Conservation (phyloP, 2,797 vertebrate genomes). For the Chelon auratus region DNA sequence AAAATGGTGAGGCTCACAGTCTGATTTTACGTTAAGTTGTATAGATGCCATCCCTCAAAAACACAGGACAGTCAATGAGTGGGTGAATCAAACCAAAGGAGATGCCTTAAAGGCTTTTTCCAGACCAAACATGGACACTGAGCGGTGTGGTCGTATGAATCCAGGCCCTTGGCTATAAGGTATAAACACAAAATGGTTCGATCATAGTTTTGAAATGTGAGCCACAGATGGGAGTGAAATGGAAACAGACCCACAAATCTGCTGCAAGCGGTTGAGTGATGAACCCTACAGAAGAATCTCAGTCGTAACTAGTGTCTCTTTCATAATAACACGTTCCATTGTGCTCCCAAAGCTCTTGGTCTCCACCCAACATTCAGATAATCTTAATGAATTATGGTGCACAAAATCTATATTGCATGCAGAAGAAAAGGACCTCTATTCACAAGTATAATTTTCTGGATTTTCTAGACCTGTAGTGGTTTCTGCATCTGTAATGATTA, state of each 20-base stretch:
- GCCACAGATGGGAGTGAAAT: constrained; percentile 34
- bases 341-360: constrained; percentile 6
- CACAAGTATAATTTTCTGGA: neutral
- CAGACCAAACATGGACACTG: neutral
- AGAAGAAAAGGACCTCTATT: neutral
- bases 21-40: neutral
- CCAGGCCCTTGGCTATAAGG: neutral
- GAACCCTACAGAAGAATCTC: constrained; percentile 24
- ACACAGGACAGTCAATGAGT: neutral
- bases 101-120: neutral
- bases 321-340: constrained; percentile 3
- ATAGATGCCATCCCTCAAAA: neutral
- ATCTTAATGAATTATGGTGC: neutral
- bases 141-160: neutral
- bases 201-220: constrained; percentile 8
- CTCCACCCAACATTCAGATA: constrained; percentile 15
- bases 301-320: constrained; percentile 10
- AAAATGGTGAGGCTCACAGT: neutral
- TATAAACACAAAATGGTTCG: neutral
- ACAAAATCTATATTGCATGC: neutral
- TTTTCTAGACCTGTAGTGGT: neutral
- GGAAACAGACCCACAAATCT: constrained; percentile 22
- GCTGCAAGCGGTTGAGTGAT: constrained; percentile 31
- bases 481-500: neutral
- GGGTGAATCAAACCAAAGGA: neutral